Percentiles rank a stretch among this genome's conserved stretches.
Conservation (phyloP, 2,888 invertebrate genomes). For the Hymenopus coronatus region DNA sequence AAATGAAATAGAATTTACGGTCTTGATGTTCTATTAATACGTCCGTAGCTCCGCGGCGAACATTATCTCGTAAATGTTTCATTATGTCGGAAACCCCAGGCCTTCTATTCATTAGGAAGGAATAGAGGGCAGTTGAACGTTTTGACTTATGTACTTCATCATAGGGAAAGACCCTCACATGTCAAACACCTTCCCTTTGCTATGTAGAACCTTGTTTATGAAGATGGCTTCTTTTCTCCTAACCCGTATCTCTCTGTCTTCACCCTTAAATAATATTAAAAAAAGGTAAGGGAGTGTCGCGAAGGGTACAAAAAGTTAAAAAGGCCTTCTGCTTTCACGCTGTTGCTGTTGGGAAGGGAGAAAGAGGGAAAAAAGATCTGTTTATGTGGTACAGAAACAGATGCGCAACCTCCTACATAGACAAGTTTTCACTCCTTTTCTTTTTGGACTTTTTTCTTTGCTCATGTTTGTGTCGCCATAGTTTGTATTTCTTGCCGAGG, state of each 20-base stretch:
- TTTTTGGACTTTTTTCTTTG: conserved; percentile 9
- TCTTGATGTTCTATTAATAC: background rate
- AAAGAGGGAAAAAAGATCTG: conserved; percentile 6
- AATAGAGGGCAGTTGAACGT: background rate
- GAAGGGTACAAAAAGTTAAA: background rate
- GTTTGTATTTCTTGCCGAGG: background rate
- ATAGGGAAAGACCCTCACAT: background rate
- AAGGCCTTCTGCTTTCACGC: conserved; percentile 12
- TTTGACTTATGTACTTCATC: background rate
- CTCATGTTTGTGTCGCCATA: conserved; percentile 14
- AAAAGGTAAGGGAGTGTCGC: background rate
- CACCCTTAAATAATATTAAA: conserved; percentile 15
- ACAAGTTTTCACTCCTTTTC: background rate
- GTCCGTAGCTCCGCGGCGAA: too few species aligned
- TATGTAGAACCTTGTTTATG: background rate
- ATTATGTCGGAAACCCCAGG: too few species aligned
- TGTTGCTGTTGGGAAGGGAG: conserved; percentile 7
- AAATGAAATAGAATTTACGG: background rate
- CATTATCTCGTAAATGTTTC: too few species aligned
- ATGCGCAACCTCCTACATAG: conserved; percentile 15
- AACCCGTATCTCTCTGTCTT: background rate
- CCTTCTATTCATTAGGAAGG: too few species aligned
- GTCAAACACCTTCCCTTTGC: background rate
- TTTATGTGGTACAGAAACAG: conserved; percentile 18
- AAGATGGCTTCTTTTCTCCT: background rate